Evolutionary conservation across 2,888 invertebrate species (phyloP), one percentile per base, ranked within the genome.

Genomic region (Stenurella melanura): DNA sequence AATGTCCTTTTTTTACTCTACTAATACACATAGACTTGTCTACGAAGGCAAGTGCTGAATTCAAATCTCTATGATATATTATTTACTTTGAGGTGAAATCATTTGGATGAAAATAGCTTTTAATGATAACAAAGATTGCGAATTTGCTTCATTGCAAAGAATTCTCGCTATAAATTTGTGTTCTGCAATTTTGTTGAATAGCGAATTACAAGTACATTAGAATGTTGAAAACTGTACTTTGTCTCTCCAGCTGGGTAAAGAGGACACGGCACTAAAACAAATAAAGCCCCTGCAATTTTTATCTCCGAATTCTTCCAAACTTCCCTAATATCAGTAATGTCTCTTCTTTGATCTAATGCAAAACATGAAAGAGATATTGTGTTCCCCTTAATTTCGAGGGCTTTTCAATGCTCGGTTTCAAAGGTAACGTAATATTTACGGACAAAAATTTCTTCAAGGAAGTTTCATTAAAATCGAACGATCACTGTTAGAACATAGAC

Each of bases 121-220:
- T 42, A 12, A 7, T 1, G 11, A 42, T 42, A 42, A 11, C 12
- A 42, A 42, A 42, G 2, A 42, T 42, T 42, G 11, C 12, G 7
- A 42, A 42, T 42, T 42, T 11, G 42, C 42, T 12, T 12, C 0
- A 42, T 42, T 42, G 2, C 6, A 15, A 50, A 50, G n/a, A 50
- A 50, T 38, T 30, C 72, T 18, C 4, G 17, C 50, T 18, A 57
- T 57, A 64, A 66, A 66, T 66, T 64, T 73, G 57, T 73, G 38
- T 73, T 64, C 56, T 19, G 66, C 57, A 66, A 38, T 73, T 73
- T 64, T 56, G 64, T 57, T 58, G 73, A 64, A 26, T 56, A 19
- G 42, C 73, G 58, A 73, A 73, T 73, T 66, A 73, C 73, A 57
- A 66, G 66, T 58, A 57, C 73, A 73, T 73, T 73, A 69, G 34